These are phyloP conservation scores for Clarias fuscus DNA, from an alignment of 2,797 vertebrate genomes.

Conservation along the genomic window DNA sequence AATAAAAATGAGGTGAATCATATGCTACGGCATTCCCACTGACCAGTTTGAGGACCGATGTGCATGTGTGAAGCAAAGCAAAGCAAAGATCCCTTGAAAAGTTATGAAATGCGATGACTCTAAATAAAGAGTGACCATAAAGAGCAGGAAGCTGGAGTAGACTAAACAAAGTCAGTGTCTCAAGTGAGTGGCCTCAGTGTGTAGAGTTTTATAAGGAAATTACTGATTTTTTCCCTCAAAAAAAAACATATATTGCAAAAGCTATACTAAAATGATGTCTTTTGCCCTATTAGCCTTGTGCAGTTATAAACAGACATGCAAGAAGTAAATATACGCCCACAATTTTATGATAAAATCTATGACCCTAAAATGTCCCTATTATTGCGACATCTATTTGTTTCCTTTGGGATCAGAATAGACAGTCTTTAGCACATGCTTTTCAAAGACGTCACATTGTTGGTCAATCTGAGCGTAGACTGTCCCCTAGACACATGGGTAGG, in stretches of 20 bases:
- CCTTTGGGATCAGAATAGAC: too few species aligned
- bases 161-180: background rate
- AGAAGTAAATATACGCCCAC: too few species aligned
- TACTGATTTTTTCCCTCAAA: background rate
- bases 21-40: too few species aligned
- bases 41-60: background rate
- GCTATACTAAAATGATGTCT: background rate
- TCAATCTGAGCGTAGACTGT: too few species aligned
- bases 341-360: too few species aligned
- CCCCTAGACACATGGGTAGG: too few species aligned
- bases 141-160: background rate
- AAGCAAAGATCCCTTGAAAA: background rate
- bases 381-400: too few species aligned
- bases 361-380: too few species aligned
- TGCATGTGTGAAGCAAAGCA: background rate
- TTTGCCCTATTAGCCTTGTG: background rate
- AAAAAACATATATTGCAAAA: background rate
- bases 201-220: background rate
- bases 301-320: background rate
- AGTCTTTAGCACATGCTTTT: too few species aligned
- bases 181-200: background rate
- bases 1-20: too few species aligned
- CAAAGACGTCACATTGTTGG: too few species aligned
- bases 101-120: background rate
- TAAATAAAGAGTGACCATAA: background rate